Percentiles rank a stretch among this genome's conserved stretches.
These are phyloP conservation scores for Excalfactoria chinensis DNA, from an alignment of 2,113 vertebrate genomes.

Conservation along the genomic window DNA sequence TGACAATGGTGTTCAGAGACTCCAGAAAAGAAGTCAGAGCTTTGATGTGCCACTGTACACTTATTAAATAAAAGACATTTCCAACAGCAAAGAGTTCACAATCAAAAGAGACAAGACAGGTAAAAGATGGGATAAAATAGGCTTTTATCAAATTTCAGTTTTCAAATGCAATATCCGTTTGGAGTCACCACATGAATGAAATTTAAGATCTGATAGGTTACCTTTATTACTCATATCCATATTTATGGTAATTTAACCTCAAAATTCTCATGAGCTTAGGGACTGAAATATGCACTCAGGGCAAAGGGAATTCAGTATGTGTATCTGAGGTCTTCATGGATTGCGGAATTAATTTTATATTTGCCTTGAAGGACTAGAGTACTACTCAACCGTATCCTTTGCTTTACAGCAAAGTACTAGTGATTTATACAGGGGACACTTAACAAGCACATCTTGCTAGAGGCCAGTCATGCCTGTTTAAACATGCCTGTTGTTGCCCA, in stretches of 20 bases:
- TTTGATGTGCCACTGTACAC: background rate
- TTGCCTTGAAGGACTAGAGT: background rate
- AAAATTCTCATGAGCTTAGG: slow-evolving; percentile 10
- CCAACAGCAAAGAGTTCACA: slow-evolving; percentile 15
- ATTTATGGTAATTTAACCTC: slow-evolving; percentile 54
- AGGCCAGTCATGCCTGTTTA: background rate
- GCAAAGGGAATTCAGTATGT: background rate
- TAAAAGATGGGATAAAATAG: slow-evolving; percentile 27
- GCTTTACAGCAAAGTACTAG: background rate
- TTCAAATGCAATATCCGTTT: slow-evolving; percentile 52
- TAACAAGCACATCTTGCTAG: background rate
- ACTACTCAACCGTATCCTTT: background rate
- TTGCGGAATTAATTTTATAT: background rate
- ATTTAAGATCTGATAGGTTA: slow-evolving; percentile 35
- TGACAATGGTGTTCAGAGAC: background rate
- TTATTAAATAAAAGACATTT: slow-evolving; percentile 26
- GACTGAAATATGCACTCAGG: background rate
- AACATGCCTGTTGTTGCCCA: background rate
- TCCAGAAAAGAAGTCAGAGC: background rate
- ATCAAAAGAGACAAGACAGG: slow-evolving; percentile 43
- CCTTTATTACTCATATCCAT: slow-evolving; percentile 43
- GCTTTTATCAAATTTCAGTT: slow-evolving; percentile 43
- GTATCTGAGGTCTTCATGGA: background rate
- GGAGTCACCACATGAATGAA: slow-evolving; percentile 40
- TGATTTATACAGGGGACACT: background rate